Percentiles rank a stretch among this genome's conserved stretches.
Evolutionary conservation across 2,797 vertebrate genomes (phyloP).

Genomic region (Lerista edwardsae): DNA sequence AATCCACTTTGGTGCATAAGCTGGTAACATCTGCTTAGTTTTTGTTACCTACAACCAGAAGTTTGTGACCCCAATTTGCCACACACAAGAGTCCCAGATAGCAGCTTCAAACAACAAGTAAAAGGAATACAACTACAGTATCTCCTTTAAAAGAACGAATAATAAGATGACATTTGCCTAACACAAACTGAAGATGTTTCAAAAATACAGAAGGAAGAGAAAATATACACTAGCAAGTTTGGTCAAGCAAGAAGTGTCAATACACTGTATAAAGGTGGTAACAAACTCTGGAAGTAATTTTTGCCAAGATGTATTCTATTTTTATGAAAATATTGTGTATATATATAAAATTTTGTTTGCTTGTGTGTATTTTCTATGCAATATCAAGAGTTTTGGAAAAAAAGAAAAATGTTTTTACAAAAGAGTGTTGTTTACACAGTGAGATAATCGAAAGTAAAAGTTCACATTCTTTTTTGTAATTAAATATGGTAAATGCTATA

Average conservation of each 20-base stretch:
- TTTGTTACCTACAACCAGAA: neutral
- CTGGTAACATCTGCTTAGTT: neutral
- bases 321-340: conserved; percentile 87
- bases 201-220: conserved; percentile 12
- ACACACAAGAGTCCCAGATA: neutral
- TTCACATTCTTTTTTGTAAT: conserved; percentile 59
- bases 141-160: neutral
- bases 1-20: neutral
- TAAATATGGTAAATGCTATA: conserved; percentile 48
- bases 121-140: neutral
- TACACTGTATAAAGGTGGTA: conserved; percentile 79
- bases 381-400: conserved; percentile 68
- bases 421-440: conserved; percentile 46
- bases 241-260: conserved; percentile 73
- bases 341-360: conserved; percentile 53
- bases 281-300: conserved; percentile 75
- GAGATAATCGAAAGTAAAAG: conserved; percentile 76
- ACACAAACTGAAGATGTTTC: conserved; percentile 49
- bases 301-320: conserved; percentile 95
- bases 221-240: conserved; percentile 50
- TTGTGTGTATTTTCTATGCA: conserved; percentile 75
- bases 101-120: neutral
- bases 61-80: too few relatives aligned
- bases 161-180: conserved; percentile 6
- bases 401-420: conserved; percentile 71